Evolutionary conservation across 2,888 invertebrate species (phyloP).

Genomic region (Caenorhabditis japonica): DNA sequence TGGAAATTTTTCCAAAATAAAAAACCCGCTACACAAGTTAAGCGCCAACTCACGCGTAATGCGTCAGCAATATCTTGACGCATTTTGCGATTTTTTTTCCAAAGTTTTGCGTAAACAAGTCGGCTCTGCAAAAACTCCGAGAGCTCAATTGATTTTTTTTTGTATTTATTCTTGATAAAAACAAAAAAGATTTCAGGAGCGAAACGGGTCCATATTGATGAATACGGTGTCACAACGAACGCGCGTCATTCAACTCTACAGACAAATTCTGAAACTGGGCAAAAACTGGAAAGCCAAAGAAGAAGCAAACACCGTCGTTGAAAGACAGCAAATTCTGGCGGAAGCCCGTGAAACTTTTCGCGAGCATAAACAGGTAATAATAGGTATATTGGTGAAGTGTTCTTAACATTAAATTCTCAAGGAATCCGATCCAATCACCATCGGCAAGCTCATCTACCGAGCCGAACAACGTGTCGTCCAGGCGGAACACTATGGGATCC

Average conservation of each 20-base stretch:
- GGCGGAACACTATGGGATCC: slow-evolving; percentile 72
- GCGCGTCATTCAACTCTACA: slow-evolving; percentile 53
- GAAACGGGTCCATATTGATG: slow-evolving; percentile 35
- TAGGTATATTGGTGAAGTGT: too few relatives aligned
- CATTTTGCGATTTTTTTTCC: slow-evolving; percentile 1
- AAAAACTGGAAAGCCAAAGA: slow-evolving; percentile 63
- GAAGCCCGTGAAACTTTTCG: slow-evolving; percentile 65
- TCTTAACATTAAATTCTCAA: too few relatives aligned
- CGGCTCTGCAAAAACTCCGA: too few relatives aligned
- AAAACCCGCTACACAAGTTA: neutral
- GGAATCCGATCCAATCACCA: slow-evolving; percentile 58
- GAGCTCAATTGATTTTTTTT: neutral
- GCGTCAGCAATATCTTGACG: slow-evolving; percentile 12
- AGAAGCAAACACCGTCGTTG: slow-evolving; percentile 53
- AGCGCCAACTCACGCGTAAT: neutral
- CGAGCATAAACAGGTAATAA: slow-evolving; percentile 60
- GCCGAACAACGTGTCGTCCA: slow-evolving; percentile 67
- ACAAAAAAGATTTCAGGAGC: too few relatives aligned
- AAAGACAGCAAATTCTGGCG: slow-evolving; percentile 56
- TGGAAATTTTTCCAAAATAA: neutral
- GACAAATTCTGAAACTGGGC: slow-evolving; percentile 50
- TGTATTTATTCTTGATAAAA: neutral
- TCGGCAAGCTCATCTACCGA: slow-evolving; percentile 62
- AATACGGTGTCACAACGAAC: slow-evolving; percentile 42
- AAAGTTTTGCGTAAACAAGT: neutral